These are phyloP conservation scores for Amia ocellicauda DNA, from an alignment of 2,113 vertebrate species.

Conservation along the genomic window DNA sequence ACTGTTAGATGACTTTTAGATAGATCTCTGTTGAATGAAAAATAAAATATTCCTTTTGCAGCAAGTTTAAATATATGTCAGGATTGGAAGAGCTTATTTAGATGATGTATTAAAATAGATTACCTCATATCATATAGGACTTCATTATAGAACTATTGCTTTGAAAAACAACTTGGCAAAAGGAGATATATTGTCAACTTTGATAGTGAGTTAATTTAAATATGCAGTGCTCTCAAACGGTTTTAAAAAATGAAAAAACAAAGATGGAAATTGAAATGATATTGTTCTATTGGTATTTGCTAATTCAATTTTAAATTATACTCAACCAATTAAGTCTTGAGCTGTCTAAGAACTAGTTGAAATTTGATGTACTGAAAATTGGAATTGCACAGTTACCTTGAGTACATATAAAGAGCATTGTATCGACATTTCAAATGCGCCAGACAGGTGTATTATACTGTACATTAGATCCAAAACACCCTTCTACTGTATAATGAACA, in stretches of 20 bases:
- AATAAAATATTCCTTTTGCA: constrained; percentile 44
- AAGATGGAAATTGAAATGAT: constrained; percentile 54
- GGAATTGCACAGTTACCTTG: background rate
- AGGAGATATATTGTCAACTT: constrained; percentile 1
- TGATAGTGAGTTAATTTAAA: constrained; percentile 2
- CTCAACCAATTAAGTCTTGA: constrained; percentile 74
- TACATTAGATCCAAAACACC: background rate
- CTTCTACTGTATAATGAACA: background rate
- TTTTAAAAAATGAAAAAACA: too few relatives aligned
- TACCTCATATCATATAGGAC: constrained; percentile 49
- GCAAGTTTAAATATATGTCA: constrained; percentile 49
- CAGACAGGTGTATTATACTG: background rate
- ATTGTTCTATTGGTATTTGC: constrained; percentile 71
- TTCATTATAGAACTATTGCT: constrained; percentile 35
- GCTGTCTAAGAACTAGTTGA: constrained; percentile 60
- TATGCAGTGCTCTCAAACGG: background rate
- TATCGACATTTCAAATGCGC: background rate
- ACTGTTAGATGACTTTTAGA: constrained; percentile 32
- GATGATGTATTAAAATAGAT: constrained; percentile 33
- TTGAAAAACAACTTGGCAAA: constrained; percentile 14
- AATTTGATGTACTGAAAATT: background rate
- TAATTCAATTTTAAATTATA: constrained; percentile 80
- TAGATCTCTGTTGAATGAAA: constrained; percentile 42
- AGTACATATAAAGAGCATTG: background rate
- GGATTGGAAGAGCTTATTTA: constrained; percentile 54